Base-by-base conservation (phyloP, 2,888 invertebrate genomes). In the Protula sp. region DNA sequence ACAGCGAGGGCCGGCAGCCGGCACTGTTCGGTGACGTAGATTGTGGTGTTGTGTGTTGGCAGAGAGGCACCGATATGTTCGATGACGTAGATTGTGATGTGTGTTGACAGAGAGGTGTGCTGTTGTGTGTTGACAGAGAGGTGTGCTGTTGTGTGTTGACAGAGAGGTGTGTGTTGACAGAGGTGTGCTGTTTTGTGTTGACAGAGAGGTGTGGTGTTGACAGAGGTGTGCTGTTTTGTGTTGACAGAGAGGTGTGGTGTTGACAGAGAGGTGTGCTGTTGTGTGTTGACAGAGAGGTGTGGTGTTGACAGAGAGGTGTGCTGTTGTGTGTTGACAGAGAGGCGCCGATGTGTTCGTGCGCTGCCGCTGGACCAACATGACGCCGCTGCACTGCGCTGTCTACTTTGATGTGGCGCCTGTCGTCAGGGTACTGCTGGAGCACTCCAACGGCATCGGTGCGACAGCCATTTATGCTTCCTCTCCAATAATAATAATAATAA, bases 321-420 rank as follows among this genome's bases (percentile, higher is more conserved):
- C n/a, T n/a, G n/a, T 19, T 50, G 9, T 38, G 19, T 38, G 9
- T 38, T 38, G 28, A 24, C 30, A 47, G 5, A 48, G 38, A 26
- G 83, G 82, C 2, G 83, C 83, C 2, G 81, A 83, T 70, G 73
- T 81, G 19, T 77, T 78, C 62, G 76, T 82, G 30, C 72, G 82
- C 51, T 83, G 83, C 66, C 73, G 82, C 22, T 84, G 84, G 84
- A 83, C 83, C 31, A 80, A 82, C 65, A 84, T 84, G 83, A 80
- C 82, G 38, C 80, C 83, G 30, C 71, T 84, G 30, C 84, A 84
- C 69, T 84, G 83, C 72, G 83, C 83, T 38, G 80, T 82, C 2
- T 83, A 82, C 67, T 84, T 84, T 70, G 83, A 84, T 71, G 82
- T 82, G 19, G 81, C 82, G 3, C 74, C 79, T 48, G 79, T 82